Conservation (phyloP, 1,140 invertebrate species). For the Camponotus vicinus region DNA sequence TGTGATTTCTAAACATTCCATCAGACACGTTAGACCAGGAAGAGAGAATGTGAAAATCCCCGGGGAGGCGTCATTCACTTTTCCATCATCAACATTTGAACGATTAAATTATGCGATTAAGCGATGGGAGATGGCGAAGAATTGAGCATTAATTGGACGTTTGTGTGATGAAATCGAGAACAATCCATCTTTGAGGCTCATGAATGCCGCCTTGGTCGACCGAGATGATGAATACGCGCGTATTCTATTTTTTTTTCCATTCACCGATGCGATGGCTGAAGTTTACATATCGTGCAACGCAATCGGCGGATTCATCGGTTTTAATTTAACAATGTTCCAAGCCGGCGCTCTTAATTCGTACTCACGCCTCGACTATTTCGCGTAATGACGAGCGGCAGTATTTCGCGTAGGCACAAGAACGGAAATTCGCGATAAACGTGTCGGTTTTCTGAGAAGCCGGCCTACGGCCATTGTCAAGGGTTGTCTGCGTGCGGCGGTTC, state of each 20-base stretch:
- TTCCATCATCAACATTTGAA: constrained; percentile 12
- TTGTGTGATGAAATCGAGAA: background rate
- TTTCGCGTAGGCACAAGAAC: constrained; percentile 58
- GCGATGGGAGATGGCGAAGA: constrained; percentile 34
- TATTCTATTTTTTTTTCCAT: background rate
- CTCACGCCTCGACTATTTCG: constrained; percentile 55
- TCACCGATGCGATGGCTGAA: constrained; percentile 32
- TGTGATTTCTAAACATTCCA: constrained; percentile 4
- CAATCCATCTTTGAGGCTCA: constrained; percentile 21
- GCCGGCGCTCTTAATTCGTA: constrained; percentile 57
- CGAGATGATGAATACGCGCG: constrained; percentile 31
- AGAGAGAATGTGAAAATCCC: too few relatives aligned
- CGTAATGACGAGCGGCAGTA: constrained; percentile 43
- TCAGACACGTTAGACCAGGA: background rate
- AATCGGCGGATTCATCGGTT: constrained; percentile 48
- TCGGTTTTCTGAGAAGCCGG: constrained; percentile 40
- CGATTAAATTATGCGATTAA: constrained; percentile 42
- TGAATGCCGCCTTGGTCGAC: constrained; percentile 17
- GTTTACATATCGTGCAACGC: constrained; percentile 1
- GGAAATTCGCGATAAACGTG: constrained; percentile 61
- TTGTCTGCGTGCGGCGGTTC: constrained; percentile 55
- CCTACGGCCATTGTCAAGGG: constrained; percentile 46
- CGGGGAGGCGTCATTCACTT: too few relatives aligned
- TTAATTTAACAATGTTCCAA: constrained; percentile 56
- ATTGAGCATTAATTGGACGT: constrained; percentile 39